Base-by-base conservation (phyloP, 2,797 vertebrate species). In the Potorous gilbertii region DNA sequence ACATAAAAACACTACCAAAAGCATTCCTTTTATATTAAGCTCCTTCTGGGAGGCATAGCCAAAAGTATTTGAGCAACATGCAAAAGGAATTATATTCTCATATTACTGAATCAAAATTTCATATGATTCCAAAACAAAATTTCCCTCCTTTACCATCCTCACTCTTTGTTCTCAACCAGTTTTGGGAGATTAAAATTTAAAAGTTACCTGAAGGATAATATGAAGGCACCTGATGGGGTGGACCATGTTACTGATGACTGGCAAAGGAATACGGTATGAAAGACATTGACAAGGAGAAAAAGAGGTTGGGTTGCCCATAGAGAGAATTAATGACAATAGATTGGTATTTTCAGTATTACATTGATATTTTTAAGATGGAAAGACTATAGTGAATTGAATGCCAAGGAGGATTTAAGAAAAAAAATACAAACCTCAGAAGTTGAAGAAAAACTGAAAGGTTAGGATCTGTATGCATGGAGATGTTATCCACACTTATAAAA, bases 1-100 rank as follows among this genome's bases (percentile, higher is more conserved):
- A 96, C 96, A 97, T 90, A 94, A 50, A 94, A 94, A 97, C 97
- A 96, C 95, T 91, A 16, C 93, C 90, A 96, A 34, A 8, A 27
- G 4, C 92, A 40, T 96, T 97, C 98, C 94, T 96, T 98, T 93
- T 97, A 55, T 54, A 95, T 56, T 96, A 97, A 98, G 40, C 54
- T 0, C 27, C 90, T 96, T 55, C 92, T 94, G 10, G 59, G 92
- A 21, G 9, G 81, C 18, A 18, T 96, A 0, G 46, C 94, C 97
- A 97, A 97, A 97, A 95, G 96, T 96, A 96, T 91, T 81, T 94
- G 91, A 59, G 66, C 16, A 34, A 92, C 21, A 0, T 21, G 0
- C 54, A 90, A 40, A 90, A 59, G 92, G 92, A 54, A 4, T 56
- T n/a, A 3, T 54, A 29, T 13, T 5, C 27, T 24, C 91, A 52